A percentile compares a stretch with the other conserved stretches of the same genome.
Conservation (phyloP, 1,140 invertebrate species). For the Megalonaias nervosa region DNA sequence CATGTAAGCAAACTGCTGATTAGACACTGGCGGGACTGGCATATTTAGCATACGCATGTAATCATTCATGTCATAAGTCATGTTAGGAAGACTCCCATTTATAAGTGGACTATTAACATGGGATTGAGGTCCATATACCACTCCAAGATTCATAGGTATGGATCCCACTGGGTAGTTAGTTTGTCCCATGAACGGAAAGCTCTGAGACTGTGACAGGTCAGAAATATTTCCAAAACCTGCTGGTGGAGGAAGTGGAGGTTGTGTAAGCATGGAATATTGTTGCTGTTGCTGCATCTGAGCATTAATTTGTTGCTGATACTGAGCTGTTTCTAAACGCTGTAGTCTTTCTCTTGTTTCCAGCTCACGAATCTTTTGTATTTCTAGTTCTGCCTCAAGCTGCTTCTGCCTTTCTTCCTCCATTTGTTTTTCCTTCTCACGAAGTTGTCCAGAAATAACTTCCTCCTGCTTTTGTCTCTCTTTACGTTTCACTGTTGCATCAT, state of each 20-base stretch:
- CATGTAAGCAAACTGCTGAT: constrained; percentile 31
- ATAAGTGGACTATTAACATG: constrained; percentile 22
- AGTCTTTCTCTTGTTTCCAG: constrained; percentile 51
- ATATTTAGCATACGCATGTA: constrained; percentile 57
- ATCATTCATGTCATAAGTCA: constrained; percentile 51
- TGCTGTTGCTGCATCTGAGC: constrained; percentile 38
- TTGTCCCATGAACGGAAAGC: background rate
- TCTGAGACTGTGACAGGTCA: constrained; percentile 16
- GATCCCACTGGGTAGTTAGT: too few relatives aligned
- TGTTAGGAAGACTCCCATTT: constrained; percentile 33
- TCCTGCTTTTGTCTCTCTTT: constrained; percentile 39
- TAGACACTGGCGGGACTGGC: constrained; percentile 40
- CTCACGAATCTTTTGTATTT: constrained; percentile 47
- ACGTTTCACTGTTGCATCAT: constrained; percentile 35
- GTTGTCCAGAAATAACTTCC: constrained; percentile 29
- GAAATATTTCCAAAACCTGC: constrained; percentile 32
- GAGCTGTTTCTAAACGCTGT: constrained; percentile 48
- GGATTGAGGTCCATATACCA: constrained; percentile 7
- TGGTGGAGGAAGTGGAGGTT: constrained; percentile 40
- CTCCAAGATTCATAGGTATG: background rate
- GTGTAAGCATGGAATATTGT: constrained; percentile 27
- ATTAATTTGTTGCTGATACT: constrained; percentile 38
- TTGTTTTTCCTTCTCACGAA: constrained; percentile 46
- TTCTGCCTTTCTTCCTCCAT: constrained; percentile 47
- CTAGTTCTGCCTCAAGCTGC: constrained; percentile 51